Percentiles rank a stretch among this genome's conserved stretches.
Conservation (phyloP, 2,113 vertebrate genomes). For the Lipotes vexillifer region DNA sequence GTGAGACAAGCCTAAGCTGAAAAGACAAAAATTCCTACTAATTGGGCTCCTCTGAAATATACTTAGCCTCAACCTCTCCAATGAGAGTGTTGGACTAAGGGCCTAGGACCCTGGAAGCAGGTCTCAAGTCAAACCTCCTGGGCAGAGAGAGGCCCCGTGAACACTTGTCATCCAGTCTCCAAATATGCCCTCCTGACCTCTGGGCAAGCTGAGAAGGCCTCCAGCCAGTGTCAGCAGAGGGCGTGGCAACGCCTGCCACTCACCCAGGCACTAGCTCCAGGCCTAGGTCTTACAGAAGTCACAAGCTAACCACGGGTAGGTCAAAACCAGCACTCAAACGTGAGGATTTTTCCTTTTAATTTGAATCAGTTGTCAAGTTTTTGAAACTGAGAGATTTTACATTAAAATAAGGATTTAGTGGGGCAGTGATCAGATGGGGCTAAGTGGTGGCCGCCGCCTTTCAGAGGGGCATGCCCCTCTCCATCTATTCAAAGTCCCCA, state of each 20-base stretch:
- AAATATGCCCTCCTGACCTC: not conserved
- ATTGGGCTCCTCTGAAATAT: not conserved
- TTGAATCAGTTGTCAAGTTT: constrained; percentile 38
- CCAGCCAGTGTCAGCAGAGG: not conserved
- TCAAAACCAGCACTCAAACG: not conserved
- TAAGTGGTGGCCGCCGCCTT: not conserved
- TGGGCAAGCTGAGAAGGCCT: not conserved
- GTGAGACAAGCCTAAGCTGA: not conserved
- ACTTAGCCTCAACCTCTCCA: not conserved
- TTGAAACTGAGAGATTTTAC: not conserved
- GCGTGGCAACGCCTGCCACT: not conserved
- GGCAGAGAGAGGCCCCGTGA: not conserved
- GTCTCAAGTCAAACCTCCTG: not conserved
- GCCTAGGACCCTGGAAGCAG: not conserved
- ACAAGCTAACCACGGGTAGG: not conserved
- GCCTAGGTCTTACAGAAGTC: not conserved
- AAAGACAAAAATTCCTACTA: not conserved
- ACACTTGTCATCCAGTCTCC: not conserved
- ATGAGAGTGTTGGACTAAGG: not conserved
- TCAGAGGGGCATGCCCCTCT: not conserved
- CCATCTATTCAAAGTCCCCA: not conserved
- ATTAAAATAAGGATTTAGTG: not conserved
- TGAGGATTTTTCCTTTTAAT: not conserved
- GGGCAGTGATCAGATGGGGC: not conserved
- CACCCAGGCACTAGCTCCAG: not conserved